Evolutionary conservation across 2,888 invertebrate species (phyloP).

Genomic region (Lordiphosa fenestrarum): DNA sequence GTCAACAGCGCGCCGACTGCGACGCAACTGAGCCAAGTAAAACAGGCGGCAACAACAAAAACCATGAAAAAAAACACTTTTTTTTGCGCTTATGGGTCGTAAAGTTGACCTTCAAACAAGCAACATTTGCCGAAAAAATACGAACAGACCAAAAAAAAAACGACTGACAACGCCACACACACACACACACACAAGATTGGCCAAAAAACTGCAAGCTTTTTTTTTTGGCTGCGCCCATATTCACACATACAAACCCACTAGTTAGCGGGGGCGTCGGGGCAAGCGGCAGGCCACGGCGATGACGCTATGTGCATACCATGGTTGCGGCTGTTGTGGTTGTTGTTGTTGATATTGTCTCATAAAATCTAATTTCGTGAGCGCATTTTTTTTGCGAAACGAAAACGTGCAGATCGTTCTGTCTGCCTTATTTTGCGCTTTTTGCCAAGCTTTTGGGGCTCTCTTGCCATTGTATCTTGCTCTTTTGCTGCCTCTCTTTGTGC

Average conservation of each 20-base stretch:
- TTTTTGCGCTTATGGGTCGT: slow-evolving; percentile 79
- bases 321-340: slow-evolving; percentile 13
- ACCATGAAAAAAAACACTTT: slow-evolving; percentile 19
- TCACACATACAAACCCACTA: slow-evolving; percentile 8
- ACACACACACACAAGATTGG: slow-evolving; percentile 54
- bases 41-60: slow-evolving; percentile 60
- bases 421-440: slow-evolving; percentile 8
- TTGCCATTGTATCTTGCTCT: slow-evolving; percentile 10
- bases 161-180: slow-evolving; percentile 27
- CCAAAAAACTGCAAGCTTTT: slow-evolving; percentile 69
- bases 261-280: slow-evolving; percentile 6
- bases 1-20: slow-evolving; percentile 40
- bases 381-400: slow-evolving; percentile 49
- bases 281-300: slow-evolving; percentile 40
- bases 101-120: slow-evolving; percentile 80
- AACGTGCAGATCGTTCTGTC: slow-evolving; percentile 28
- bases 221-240: slow-evolving; percentile 61
- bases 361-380: slow-evolving; percentile 71
- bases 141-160: slow-evolving; percentile 48
- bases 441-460: slow-evolving; percentile 5
- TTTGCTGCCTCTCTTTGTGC: slow-evolving; percentile 23
- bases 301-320: slow-evolving; percentile 61
- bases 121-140: slow-evolving; percentile 74
- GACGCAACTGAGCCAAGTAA: slow-evolving; percentile 74
- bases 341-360: slow-evolving; percentile 62